Conservation (phyloP, 2,888 invertebrate species). For the Drosophila meridiana region DNA sequence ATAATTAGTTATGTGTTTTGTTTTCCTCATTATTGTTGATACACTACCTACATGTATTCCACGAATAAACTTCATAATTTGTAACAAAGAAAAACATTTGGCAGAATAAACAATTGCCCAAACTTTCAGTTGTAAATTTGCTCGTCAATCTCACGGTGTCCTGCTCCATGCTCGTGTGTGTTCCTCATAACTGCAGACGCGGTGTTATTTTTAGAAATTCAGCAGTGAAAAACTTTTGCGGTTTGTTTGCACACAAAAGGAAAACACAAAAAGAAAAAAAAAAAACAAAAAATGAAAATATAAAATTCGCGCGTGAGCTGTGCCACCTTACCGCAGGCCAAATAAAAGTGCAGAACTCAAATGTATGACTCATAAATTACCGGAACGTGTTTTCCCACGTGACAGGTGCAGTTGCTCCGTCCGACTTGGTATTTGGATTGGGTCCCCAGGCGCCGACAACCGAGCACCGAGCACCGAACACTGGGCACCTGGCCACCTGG, state of each 20-base stretch:
- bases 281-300: conserved; percentile 23
- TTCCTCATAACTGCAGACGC: conserved; percentile 8
- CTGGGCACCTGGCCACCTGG: neutral
- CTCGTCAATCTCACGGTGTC: neutral
- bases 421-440: conserved; percentile 17
- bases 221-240: conserved; percentile 42
- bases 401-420: conserved; percentile 60
- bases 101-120: conserved; percentile 23
- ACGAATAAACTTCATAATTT: conserved; percentile 25
- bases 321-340: conserved; percentile 15
- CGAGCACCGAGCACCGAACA: neutral
- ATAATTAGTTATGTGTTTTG: neutral
- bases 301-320: conserved; percentile 35
- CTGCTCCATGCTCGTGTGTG: neutral
- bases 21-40: neutral
- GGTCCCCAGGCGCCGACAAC: conserved; percentile 15
- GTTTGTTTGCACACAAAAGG: conserved; percentile 42
- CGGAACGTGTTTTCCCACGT: conserved; percentile 59
- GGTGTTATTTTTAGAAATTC: conserved; percentile 44
- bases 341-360: conserved; percentile 43
- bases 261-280: neutral
- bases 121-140: conserved; percentile 35
- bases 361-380: conserved; percentile 63
- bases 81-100: conserved; percentile 20
- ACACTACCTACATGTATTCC: neutral